Evolutionary conservation across 2,888 invertebrate genomes (phyloP).

Genomic region (Gari tellinella): DNA sequence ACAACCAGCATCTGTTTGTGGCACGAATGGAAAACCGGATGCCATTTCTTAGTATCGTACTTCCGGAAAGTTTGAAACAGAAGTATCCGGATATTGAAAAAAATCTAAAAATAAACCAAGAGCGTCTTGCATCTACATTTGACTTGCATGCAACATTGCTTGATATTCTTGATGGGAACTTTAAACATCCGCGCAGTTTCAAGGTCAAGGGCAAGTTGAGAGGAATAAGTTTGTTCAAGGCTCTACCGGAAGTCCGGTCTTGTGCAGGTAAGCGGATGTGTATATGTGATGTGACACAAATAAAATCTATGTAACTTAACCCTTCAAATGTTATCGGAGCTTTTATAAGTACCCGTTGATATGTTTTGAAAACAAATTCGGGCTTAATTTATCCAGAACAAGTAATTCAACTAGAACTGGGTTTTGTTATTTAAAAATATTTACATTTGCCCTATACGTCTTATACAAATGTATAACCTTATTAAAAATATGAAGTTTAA

Average conservation of each 20-base stretch:
- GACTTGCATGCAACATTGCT: conserved; percentile 93
- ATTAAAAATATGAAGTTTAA: too few relatives aligned
- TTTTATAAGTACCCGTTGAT: too few relatives aligned
- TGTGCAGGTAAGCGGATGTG: conserved; percentile 88
- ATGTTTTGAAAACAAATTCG: too few relatives aligned
- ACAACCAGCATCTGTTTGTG: conserved; percentile 92
- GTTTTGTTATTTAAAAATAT: too few relatives aligned
- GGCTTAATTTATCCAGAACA: too few relatives aligned
- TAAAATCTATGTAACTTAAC: too few relatives aligned
- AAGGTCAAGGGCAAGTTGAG: conserved; percentile 58
- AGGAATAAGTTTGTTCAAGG: conserved; percentile 78
- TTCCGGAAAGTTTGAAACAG: conserved; percentile 89
- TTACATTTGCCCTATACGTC: too few relatives aligned
- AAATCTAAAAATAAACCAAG: conserved; percentile 87
- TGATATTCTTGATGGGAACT: conserved; percentile 86
- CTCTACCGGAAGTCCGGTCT: conserved; percentile 88
- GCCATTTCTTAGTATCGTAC: conserved; percentile 92
- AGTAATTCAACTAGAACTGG: too few relatives aligned
- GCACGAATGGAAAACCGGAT: conserved; percentile 95
- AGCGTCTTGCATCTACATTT: conserved; percentile 92
- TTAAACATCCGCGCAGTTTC: conserved; percentile 21
- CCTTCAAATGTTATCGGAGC: too few relatives aligned
- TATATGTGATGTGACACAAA: too few relatives aligned
- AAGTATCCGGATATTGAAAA: conserved; percentile 87
- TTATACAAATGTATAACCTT: too few relatives aligned